phyloP scores from a whole-genome alignment of 64 coral and sea anemone genomes.

The Pachyseris speciosa region DNA sequence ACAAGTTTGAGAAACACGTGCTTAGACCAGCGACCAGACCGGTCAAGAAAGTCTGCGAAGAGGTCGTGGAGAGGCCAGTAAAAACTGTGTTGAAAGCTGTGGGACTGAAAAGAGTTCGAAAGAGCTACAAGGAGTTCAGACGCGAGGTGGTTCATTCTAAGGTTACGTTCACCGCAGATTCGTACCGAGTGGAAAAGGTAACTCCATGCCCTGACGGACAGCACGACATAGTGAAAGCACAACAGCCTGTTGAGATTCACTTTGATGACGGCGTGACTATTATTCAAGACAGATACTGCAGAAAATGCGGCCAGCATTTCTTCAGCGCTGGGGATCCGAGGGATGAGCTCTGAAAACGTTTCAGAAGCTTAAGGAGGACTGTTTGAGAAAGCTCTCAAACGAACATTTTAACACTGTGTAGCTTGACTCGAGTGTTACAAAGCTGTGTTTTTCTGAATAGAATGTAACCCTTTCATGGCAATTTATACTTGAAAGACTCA shows the following conservation, averaged over 20 bases:
- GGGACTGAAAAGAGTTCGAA: slow-evolving; percentile 64
- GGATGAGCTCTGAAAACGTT: slow-evolving; percentile 43
- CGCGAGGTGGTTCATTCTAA: slow-evolving; percentile 48
- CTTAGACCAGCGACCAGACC: slow-evolving; percentile 18
- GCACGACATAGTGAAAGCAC: slow-evolving; percentile 74
- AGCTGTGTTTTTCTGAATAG: no score
- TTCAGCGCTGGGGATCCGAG: neutral
- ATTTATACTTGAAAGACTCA: no score
- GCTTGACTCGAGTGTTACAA: no score
- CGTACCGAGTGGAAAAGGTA: slow-evolving; percentile 69
- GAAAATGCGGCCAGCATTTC: slow-evolving; percentile 83
- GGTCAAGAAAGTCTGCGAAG: slow-evolving; percentile 62
- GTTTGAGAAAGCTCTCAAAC: neutral
- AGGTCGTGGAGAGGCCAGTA: no score
- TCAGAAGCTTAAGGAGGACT: neutral
- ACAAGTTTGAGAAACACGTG: slow-evolving; percentile 32
- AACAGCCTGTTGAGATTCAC: slow-evolving; percentile 69
- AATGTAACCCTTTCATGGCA: no score
- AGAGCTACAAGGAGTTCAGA: slow-evolving; percentile 63
- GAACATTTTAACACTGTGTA: neutral
- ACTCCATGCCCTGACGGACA: slow-evolving; percentile 63
- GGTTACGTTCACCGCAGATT: slow-evolving; percentile 77
- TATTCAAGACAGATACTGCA: slow-evolving; percentile 78
- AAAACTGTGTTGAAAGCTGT: slow-evolving; percentile 56
- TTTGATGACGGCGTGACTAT: slow-evolving; percentile 64